A percentile compares a stretch with the other conserved stretches of the same genome.
Conservation (phyloP, 2,888 invertebrate species). For the Drosophila rellima region DNA sequence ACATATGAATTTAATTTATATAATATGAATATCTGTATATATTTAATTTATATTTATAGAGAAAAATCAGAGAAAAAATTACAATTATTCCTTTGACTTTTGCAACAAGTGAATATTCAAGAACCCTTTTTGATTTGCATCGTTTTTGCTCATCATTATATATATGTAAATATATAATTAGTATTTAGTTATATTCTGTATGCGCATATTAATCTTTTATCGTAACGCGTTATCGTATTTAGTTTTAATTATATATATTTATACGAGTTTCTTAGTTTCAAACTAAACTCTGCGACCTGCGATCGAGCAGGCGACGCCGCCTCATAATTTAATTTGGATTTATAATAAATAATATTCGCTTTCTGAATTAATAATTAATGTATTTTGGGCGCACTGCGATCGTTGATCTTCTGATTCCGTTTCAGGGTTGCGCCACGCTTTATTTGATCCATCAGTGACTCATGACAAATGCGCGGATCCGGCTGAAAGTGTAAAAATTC, state of each 20-base stretch:
- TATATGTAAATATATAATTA: constrained; percentile 44
- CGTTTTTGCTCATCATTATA: constrained; percentile 23
- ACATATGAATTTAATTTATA: constrained; percentile 30
- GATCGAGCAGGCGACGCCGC: constrained; percentile 63
- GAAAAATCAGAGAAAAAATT: constrained; percentile 38
- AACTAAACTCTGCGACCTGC: constrained; percentile 73
- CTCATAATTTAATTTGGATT: constrained; percentile 58
- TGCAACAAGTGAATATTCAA: constrained; percentile 34
- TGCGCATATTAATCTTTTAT: constrained; percentile 37
- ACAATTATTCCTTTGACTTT: constrained; percentile 51
- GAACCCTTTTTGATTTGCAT: constrained; percentile 40
- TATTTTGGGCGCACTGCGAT: constrained; percentile 95
- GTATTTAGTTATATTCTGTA: constrained; percentile 36
- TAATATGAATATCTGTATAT: constrained; percentile 11
- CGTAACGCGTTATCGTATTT: constrained; percentile 24
- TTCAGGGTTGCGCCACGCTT: constrained; percentile 93
- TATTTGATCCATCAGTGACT: constrained; percentile 97
- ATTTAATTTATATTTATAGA: constrained; percentile 15
- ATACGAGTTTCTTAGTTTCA: constrained; percentile 75
- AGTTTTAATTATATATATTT: constrained; percentile 35
- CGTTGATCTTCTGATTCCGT: constrained; percentile 89
- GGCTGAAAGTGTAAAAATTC: constrained; percentile 86
- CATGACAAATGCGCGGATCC: constrained; percentile 92
- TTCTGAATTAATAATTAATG: constrained; percentile 86
- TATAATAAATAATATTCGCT: constrained; percentile 53